Percentiles rank a stretch among this genome's conserved stretches.
phyloP scores from a whole-genome alignment of 2,797 vertebrate species.

The Ceyx erithaca region DNA sequence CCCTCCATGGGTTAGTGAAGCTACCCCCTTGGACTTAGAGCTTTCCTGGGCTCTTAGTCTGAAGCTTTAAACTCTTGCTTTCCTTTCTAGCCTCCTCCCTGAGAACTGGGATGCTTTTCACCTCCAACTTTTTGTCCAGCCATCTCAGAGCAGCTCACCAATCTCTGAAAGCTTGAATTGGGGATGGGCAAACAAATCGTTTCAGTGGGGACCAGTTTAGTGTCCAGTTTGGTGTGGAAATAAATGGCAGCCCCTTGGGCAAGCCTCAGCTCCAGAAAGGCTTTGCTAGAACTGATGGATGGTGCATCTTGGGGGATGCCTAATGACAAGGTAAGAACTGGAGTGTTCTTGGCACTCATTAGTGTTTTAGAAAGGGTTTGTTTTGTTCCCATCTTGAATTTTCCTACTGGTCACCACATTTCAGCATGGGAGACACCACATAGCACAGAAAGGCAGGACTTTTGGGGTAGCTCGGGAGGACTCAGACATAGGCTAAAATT shows the following conservation, averaged over 20 bases:
- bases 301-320: not conserved
- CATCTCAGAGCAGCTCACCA: not conserved
- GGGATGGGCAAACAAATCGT: not conserved
- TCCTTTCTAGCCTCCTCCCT: not conserved
- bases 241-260: not conserved
- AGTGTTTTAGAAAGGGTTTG: not conserved
- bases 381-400: not conserved
- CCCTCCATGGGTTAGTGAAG: not conserved
- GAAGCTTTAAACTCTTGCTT: not conserved
- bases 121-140: not conserved
- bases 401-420: not conserved
- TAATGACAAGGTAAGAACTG: not conserved
- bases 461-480: not conserved
- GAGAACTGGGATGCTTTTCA: not conserved
- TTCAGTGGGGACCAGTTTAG: not conserved
- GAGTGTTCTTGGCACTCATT: not conserved
- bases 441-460: not conserved
- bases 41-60: not conserved
- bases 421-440: accelerated
- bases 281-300: not conserved
- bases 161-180: accelerated
- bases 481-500: not conserved
- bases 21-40: not conserved
- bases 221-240: not conserved
- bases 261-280: not conserved